Percentiles rank a stretch among this genome's conserved stretches.
Conservation (phyloP, 1,140 invertebrate species). For the Zaprionus nigranus region DNA sequence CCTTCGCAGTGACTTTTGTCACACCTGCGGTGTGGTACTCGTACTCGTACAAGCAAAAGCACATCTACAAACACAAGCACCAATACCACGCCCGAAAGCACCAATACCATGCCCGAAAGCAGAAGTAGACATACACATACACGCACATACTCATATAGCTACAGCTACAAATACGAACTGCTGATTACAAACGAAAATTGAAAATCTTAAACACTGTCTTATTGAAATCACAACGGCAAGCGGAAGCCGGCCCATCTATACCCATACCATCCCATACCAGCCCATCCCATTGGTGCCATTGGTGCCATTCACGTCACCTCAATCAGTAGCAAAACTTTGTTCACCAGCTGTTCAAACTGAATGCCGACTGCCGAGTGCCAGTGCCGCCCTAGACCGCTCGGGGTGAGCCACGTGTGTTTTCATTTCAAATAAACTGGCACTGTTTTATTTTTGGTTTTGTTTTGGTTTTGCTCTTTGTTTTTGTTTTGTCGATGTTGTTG, state of each 20-base stretch:
- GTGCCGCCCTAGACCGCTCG: constrained; percentile 5
- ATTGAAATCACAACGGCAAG: constrained; percentile 60
- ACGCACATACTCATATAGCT: not conserved
- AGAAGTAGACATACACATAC: constrained; percentile 7
- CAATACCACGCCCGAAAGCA: not conserved
- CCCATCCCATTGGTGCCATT: not conserved
- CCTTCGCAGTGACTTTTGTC: constrained; percentile 74
- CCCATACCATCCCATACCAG: constrained; percentile 6
- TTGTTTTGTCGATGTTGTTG: constrained; percentile 20
- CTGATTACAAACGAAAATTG: constrained; percentile 80
- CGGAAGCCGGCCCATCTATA: constrained; percentile 6
- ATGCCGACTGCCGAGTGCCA: no score
- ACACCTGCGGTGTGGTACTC: constrained; percentile 67
- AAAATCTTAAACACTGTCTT: constrained; percentile 76
- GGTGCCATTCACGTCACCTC: not conserved
- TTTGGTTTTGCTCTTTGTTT: constrained; percentile 6
- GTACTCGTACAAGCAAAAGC: constrained; percentile 3
- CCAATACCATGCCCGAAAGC: constrained; percentile 1
- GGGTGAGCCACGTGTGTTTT: constrained; percentile 67
- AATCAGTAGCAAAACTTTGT: constrained; percentile 50
- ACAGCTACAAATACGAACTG: constrained; percentile 41
- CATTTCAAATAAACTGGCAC: constrained; percentile 73
- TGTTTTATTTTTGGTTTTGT: constrained; percentile 71
- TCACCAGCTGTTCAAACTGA: constrained; percentile 42
- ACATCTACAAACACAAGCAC: constrained; percentile 10